These are phyloP conservation scores for Pontoporia blainvillei DNA, from an alignment of 2,113 vertebrate genomes.

Conservation along the genomic window DNA sequence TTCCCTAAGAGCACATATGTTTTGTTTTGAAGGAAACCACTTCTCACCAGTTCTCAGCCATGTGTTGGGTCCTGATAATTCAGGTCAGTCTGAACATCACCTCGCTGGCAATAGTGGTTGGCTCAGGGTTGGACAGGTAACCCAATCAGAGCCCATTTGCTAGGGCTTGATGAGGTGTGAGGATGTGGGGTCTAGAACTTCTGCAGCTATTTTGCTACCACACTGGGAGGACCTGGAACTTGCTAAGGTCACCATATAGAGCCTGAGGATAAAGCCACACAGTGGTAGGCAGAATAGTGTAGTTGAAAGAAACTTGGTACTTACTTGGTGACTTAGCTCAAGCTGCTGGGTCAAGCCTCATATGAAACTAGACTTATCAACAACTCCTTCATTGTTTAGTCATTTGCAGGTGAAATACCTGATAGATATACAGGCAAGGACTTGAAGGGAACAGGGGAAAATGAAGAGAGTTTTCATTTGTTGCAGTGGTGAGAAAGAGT, in stretches of 20 bases:
- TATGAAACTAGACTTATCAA: background rate
- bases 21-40: background rate
- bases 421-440: background rate
- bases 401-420: background rate
- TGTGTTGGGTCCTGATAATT: background rate
- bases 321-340: background rate
- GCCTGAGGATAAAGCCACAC: background rate
- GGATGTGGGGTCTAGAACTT: background rate
- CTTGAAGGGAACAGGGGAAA: background rate
- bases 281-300: background rate
- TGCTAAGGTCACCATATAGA: background rate
- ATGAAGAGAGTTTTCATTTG: conserved; percentile 4
- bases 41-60: background rate
- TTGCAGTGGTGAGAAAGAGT: background rate
- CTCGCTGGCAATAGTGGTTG: background rate
- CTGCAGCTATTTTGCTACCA: background rate
- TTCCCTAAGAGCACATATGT: background rate
- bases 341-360: background rate
- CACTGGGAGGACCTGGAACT: background rate
- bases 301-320: background rate
- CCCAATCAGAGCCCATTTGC: background rate
- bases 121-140: background rate
- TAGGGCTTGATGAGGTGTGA: background rate
- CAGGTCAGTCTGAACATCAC: conserved; percentile 3
- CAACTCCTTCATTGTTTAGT: background rate